Percentiles rank a stretch among this genome's conserved stretches.
phyloP scores from a whole-genome alignment of 1,140 invertebrate species.

The Octopus bimaculoides region DNA sequence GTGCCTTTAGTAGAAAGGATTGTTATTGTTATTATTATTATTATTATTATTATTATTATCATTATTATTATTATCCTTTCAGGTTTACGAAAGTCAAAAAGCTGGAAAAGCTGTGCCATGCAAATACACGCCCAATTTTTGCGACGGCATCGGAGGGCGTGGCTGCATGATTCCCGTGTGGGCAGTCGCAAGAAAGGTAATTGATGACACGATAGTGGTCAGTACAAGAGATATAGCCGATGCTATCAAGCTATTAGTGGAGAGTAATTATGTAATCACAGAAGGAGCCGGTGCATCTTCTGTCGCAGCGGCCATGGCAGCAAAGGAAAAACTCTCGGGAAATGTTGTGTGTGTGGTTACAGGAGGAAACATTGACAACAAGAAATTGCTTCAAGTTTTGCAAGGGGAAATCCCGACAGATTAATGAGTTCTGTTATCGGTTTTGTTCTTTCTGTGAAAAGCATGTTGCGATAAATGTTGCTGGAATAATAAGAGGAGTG shows the following conservation, averaged over 20 bases:
- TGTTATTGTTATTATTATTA: no score
- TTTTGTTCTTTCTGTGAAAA: no score
- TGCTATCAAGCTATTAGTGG: slow-evolving; percentile 38
- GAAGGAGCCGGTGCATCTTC: slow-evolving; percentile 48
- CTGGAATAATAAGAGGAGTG: no score
- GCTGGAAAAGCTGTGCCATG: slow-evolving; percentile 30
- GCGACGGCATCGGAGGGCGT: slow-evolving; percentile 48
- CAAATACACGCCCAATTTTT: slow-evolving; percentile 37
- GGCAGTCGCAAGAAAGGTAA: slow-evolving; percentile 37
- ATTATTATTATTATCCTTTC: neutral
- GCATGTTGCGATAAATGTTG: no score
- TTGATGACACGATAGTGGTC: slow-evolving; percentile 42
- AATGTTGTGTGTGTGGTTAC: slow-evolving; percentile 50
- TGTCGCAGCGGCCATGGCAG: slow-evolving; percentile 43
- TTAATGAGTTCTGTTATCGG: no score
- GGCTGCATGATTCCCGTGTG: slow-evolving; percentile 45
- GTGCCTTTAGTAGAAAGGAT: no score
- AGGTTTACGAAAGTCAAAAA: slow-evolving; percentile 28
- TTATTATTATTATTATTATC: no score
- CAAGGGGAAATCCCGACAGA: slow-evolving; percentile 36
- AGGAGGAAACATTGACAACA: slow-evolving; percentile 47
- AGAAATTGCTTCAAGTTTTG: slow-evolving; percentile 36
- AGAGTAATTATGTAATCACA: slow-evolving; percentile 43
- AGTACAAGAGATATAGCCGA: slow-evolving; percentile 37
- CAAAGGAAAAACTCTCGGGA: slow-evolving; percentile 25